A percentile compares a stretch with the other conserved stretches of the same genome.
Evolutionary conservation across 2,113 vertebrate genomes (phyloP).

Genomic region (Bungarus multicinctus): DNA sequence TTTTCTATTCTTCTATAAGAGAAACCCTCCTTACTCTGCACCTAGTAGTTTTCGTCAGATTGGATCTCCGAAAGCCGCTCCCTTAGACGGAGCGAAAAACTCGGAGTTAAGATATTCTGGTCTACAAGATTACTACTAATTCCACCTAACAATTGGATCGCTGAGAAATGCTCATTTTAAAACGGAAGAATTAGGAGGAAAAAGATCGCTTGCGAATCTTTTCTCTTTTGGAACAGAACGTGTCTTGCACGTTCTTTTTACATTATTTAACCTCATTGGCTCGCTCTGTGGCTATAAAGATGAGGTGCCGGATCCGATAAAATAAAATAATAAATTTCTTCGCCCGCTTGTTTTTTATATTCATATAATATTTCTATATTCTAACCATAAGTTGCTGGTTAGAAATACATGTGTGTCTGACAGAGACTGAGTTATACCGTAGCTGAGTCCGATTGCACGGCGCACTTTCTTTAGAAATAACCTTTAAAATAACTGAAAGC

Average conservation of each 20-base stretch:
- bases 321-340: neutral
- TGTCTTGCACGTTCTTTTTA: neutral
- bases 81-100: neutral
- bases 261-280: neutral
- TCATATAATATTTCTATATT: neutral
- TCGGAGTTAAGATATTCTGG: neutral
- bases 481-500: neutral
- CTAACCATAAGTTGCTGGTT: neutral
- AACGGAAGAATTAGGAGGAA: neutral
- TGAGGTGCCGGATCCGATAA: neutral
- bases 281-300: neutral
- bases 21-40: neutral
- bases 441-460: neutral
- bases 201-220: neutral
- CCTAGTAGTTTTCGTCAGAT: neutral
- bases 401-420: neutral
- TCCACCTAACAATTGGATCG: no score
- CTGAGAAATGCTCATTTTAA: neutral
- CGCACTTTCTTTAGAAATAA: neutral
- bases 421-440: neutral
- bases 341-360: neutral
- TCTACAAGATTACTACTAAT: neutral
- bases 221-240: neutral
- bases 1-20: neutral
- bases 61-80: neutral